Percentiles rank a stretch among this genome's conserved stretches.
Conservation (phyloP, 1,140 invertebrate genomes). For the Ceratina australensis region DNA sequence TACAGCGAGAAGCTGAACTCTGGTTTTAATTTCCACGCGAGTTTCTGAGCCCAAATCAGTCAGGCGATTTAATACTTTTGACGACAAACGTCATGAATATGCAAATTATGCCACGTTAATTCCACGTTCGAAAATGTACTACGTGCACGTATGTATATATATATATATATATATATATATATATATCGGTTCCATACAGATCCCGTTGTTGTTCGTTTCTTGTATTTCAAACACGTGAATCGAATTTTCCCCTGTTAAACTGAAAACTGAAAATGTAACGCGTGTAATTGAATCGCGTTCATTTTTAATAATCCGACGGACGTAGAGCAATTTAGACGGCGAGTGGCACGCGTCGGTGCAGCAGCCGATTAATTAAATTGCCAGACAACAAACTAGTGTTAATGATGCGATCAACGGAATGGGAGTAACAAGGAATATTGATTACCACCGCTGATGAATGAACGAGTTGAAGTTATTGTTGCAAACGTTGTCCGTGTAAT, state of each 20-base stretch:
- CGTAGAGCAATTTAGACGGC: conserved; percentile 4
- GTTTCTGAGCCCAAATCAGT: background rate
- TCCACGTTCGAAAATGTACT: background rate
- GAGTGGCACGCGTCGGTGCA: background rate
- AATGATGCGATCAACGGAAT: conserved; percentile 11
- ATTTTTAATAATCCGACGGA: conserved; percentile 1
- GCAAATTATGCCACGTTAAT: background rate
- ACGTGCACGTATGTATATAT: too few species aligned
- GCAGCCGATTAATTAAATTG: conserved; percentile 13
- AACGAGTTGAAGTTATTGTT: background rate
- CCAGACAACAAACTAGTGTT: background rate
- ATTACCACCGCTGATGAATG: conserved; percentile 26
- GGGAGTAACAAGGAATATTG: background rate
- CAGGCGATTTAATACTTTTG: conserved; percentile 17
- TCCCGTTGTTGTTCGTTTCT: background rate
- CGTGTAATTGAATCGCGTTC: too few species aligned
- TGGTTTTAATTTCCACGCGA: background rate
- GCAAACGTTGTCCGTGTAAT: too few species aligned
- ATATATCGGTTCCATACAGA: background rate
- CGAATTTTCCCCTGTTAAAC: too few species aligned
- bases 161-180: too few species aligned
- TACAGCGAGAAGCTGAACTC: background rate
- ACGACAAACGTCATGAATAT: background rate
- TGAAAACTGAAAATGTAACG: too few species aligned
- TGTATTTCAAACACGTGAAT: background rate